Evolutionary conservation across 2,888 invertebrate species (phyloP), one percentile per base, ranked within the genome.

Genomic region (Nymphalis urticae): DNA sequence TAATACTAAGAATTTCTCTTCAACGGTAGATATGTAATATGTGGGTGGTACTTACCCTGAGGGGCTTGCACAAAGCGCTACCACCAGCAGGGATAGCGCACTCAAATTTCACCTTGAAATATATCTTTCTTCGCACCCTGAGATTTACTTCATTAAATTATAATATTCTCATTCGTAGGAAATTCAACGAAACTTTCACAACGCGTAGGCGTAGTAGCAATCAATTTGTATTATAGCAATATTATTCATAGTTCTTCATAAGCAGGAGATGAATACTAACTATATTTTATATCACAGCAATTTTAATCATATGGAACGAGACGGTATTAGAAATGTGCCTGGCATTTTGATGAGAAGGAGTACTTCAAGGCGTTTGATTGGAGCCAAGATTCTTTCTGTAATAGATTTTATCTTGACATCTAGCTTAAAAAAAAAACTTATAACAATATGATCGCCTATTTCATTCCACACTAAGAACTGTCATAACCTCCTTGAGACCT

Each of bases 211-310:
- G 48, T 17, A 16, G n/a, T 53, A 53, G 9, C 9, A 27, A 24
- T 24, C 6, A 32, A 42, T 53, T 24, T 27, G 36, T 54, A 62
- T 62, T 56, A 48, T 48, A 21, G 27, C 48, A 32, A 67, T 56
- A 67, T 50, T 56, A 67, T 62, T 62, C 56, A 56, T 66, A 62
- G 48, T 24, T 56, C 50, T 36, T 60, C 42, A 19, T 62, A 62
- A 56, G 21, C 21, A 36, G 36, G 27, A 36, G 17, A 24, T 66
- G 62, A 36, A 56, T 66, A 21, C n/a, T 48, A 56, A 21, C n/a
- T 48, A 56, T 24, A 19, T 56, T 60, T 61, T 60, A 27, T 66
- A 51, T 36, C 48, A 32, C 3, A 42, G 19, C 42, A 19, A 36
- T 19, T 58, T 58, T 58, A 58, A 58, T 58, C 42, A 58, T 58